Conservation (phyloP, 2,888 invertebrate genomes). For the Drosophila macrospina region DNA sequence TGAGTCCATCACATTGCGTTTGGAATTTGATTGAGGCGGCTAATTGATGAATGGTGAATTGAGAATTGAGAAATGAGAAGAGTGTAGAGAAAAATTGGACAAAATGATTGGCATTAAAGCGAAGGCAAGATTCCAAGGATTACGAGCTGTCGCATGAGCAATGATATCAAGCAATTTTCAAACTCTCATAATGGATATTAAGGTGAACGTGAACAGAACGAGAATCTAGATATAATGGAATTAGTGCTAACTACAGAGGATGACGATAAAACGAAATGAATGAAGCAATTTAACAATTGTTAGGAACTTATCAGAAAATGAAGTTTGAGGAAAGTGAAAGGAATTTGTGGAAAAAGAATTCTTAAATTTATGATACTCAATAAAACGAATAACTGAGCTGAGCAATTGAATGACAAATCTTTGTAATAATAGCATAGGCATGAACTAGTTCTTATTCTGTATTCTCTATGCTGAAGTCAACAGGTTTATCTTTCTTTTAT, state of each 20-base stretch:
- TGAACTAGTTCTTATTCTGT: too few relatives aligned
- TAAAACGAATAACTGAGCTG: too few relatives aligned
- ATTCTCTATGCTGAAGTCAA: too few relatives aligned
- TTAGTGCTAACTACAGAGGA: constrained; percentile 3
- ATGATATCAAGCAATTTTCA: constrained; percentile 11
- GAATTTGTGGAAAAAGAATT: neutral
- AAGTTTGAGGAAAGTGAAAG: constrained; percentile 9
- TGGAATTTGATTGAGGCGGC: constrained; percentile 7
- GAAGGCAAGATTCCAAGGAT: constrained; percentile 28
- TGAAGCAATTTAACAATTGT: neutral
- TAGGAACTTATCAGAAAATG: neutral
- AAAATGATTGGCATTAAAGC: constrained; percentile 38
- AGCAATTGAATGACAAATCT: too few relatives aligned
- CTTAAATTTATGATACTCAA: too few relatives aligned
- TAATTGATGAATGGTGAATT: constrained; percentile 46
- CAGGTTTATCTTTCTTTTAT: too few relatives aligned
- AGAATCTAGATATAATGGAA: constrained; percentile 14
- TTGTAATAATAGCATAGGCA: neutral
- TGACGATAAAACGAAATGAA: neutral
- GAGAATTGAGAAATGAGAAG: neutral
- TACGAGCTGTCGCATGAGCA: constrained; percentile 10
- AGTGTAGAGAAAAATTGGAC: constrained; percentile 1
- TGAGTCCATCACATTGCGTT: constrained; percentile 45
- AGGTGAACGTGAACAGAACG: neutral
- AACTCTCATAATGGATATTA: neutral